Evolutionary conservation across 2,888 invertebrate species (phyloP).

Genomic region (Octonoba sinensis): DNA sequence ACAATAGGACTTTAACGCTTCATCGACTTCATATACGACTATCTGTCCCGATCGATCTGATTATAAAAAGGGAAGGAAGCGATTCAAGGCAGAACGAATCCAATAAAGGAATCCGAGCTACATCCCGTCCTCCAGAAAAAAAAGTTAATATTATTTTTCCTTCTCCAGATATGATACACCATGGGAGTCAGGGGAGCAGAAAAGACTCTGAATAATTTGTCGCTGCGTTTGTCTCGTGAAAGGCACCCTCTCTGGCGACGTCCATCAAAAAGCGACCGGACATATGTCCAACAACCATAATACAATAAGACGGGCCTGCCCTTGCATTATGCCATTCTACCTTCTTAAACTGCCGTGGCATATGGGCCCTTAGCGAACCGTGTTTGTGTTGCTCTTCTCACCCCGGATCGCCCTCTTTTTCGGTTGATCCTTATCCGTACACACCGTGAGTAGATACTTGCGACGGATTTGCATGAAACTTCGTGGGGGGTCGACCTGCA

Average conservation of each 20-base stretch:
- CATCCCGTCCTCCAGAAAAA: neutral
- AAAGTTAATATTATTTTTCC: constrained; percentile 1
- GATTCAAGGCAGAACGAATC: too few relatives aligned
- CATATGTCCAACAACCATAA: constrained; percentile 60
- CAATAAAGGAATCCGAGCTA: too few relatives aligned
- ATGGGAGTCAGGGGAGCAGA: constrained; percentile 28
- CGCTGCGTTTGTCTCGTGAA: constrained; percentile 45
- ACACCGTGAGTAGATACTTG: constrained; percentile 28
- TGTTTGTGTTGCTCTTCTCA: constrained; percentile 56
- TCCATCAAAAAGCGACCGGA: constrained; percentile 59
- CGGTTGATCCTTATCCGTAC: constrained; percentile 56
- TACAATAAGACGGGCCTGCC: constrained; percentile 49
- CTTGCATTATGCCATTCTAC: constrained; percentile 22
- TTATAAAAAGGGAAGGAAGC: too few relatives aligned
- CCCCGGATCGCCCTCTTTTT: constrained; percentile 30
- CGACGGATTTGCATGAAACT: constrained; percentile 1
- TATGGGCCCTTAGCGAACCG: constrained; percentile 33
- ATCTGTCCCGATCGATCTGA: too few relatives aligned
- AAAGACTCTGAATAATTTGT: constrained; percentile 61
- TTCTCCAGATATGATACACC: constrained; percentile 22
- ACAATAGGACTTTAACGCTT: too few relatives aligned
- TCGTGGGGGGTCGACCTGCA: constrained; percentile 40
- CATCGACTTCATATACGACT: too few relatives aligned
- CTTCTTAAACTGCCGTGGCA: constrained; percentile 45
- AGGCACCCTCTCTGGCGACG: constrained; percentile 9